A percentile compares a stretch with the other conserved stretches of the same genome.
Conservation (phyloP, 2,797 vertebrate genomes). For the Kryptolebias ocellatus region DNA sequence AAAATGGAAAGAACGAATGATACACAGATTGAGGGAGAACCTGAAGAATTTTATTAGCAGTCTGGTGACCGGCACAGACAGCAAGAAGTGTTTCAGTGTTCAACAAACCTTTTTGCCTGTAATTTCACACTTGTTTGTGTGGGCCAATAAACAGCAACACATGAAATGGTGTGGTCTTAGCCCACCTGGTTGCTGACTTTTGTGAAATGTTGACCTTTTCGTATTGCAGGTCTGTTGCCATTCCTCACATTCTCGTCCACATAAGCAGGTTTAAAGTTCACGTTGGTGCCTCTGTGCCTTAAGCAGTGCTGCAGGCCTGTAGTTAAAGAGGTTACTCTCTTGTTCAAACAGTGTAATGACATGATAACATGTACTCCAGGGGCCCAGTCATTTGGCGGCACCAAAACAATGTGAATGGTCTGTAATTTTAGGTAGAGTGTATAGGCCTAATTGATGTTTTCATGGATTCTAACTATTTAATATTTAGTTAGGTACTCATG, state of each 20-base stretch:
- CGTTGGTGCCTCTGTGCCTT: slow-evolving; percentile 55
- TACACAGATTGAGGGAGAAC: slow-evolving; percentile 1
- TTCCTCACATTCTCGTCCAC: slow-evolving; percentile 71
- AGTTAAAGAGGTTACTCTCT: slow-evolving; percentile 62
- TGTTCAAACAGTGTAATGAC: slow-evolving; percentile 68
- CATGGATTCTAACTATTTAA: neutral
- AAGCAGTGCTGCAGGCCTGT: slow-evolving; percentile 53
- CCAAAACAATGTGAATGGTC: slow-evolving; percentile 22
- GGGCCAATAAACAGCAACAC: slow-evolving; percentile 19
- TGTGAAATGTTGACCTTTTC: slow-evolving; percentile 6
- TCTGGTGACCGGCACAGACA: slow-evolving; percentile 30
- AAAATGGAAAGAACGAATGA: too few relatives aligned
- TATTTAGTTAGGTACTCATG: neutral
- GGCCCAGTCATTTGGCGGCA: slow-evolving; percentile 13
- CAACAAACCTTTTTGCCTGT: too few relatives aligned
- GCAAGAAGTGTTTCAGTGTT: too few relatives aligned
- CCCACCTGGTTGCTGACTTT: slow-evolving; percentile 28
- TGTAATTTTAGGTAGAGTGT: slow-evolving; percentile 7
- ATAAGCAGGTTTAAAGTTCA: slow-evolving; percentile 54
- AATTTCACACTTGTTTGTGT: too few relatives aligned
- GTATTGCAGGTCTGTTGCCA: slow-evolving; percentile 55
- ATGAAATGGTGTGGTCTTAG: slow-evolving; percentile 32
- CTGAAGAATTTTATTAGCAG: slow-evolving; percentile 23
- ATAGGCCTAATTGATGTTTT: neutral
- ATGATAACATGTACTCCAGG: slow-evolving; percentile 55